These are phyloP conservation scores for Botia kubotai DNA, from an alignment of 2,797 vertebrate species.

Conservation along the genomic window DNA sequence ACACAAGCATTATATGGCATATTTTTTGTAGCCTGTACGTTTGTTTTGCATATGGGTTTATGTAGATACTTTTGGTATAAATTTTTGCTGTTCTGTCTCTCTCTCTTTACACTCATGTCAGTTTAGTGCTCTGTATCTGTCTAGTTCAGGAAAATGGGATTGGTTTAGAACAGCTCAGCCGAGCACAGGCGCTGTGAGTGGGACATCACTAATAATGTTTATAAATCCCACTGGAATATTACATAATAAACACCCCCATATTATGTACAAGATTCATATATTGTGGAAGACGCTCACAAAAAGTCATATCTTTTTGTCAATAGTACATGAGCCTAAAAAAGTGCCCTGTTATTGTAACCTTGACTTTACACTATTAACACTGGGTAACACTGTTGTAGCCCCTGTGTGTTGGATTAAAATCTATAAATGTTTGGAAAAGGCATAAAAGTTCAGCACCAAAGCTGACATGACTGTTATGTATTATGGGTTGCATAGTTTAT, in stretches of 20 bases:
- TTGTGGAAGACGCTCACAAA: no score
- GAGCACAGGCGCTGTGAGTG: neutral
- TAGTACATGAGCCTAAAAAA: no score
- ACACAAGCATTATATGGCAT: neutral
- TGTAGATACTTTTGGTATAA: neutral
- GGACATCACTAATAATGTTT: neutral
- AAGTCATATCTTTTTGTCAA: no score
- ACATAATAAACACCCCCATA: neutral
- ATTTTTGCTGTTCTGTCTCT: no score
- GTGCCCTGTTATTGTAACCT: no score
- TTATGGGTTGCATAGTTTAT: neutral
- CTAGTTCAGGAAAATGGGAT: neutral
- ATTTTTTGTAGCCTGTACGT: neutral
- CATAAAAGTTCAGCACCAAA: neutral
- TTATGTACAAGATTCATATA: neutral
- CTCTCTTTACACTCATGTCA: neutral
- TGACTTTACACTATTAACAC: neutral
- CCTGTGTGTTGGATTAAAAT: neutral
- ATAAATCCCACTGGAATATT: constrained; percentile 14
- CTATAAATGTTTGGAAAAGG: neutral
- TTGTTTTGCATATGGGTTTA: neutral
- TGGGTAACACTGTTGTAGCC: neutral
- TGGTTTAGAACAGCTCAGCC: neutral
- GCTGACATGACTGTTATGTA: neutral
- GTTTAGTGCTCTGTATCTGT: neutral